Base-by-base conservation (phyloP, 2,797 vertebrate genomes). In the Fundulus diaphanus region DNA sequence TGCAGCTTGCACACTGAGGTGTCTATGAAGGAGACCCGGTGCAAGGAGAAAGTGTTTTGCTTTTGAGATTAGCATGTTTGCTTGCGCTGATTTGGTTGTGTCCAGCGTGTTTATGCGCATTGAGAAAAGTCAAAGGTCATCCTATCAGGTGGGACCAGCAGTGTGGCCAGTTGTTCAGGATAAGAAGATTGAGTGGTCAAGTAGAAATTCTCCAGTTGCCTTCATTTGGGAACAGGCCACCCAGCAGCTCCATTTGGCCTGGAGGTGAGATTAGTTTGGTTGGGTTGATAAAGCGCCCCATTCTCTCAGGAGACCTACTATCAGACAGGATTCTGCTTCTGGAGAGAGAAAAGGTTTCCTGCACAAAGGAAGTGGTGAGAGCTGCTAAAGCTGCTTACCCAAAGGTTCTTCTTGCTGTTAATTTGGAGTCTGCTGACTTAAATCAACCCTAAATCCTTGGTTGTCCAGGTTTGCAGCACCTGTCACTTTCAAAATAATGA, bases 221-320 rank as follows among this genome's bases (percentile, higher is more conserved):
- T 95, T 96, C 95, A 93, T 95, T 94, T 95, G 95, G 95, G 94
- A 92, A 92, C 42, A 73, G 89, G 73, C 79, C 88, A 80, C 89
- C 88, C 79, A 31, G 63, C 7, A 8, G 80, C 48, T 74, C 66
- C 72, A 84, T 83, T 85, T 76, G 83, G 76, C 86, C 85, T 13
- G 2, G 80, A 88, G 88, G 84, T 81, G 79, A 91, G 89, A 92
- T 92, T 91, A 88, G 78, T 82, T 77, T 89, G 88, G 85, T 70
- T 70, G 68, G 35, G 83, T 78, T 83, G 90, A 94, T 92, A 92
- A 89, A 90, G 82, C 85, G 51, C 40, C 67, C 24, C 63, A 35
- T 84, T 81, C 76, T 81, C 85, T 75, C 81, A 81, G 70, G 77
- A 87, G 79, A 85, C 72, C 76, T 79, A 59, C 79, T 87, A 74